Percentiles rank a stretch among this genome's conserved stretches.
Evolutionary conservation across 1,140 invertebrate genomes (phyloP).

Genomic region (Drosophila aff.): DNA sequence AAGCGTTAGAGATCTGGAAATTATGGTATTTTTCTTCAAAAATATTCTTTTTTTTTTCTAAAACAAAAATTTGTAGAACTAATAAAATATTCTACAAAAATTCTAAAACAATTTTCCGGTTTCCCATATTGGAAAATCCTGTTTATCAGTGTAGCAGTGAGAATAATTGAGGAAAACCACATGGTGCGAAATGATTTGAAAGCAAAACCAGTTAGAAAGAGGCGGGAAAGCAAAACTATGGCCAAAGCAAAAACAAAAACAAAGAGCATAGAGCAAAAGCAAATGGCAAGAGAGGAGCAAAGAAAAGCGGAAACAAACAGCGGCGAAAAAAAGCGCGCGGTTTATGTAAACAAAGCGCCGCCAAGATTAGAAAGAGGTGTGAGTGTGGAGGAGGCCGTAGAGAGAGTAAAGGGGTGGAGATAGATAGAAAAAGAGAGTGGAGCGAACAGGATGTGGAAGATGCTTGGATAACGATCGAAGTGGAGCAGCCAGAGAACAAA

Average conservation of each 20-base stretch:
- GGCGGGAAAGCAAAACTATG: slow-evolving; percentile 19
- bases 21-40: neutral
- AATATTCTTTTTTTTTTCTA: neutral
- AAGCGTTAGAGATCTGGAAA: no score
- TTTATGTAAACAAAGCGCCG: slow-evolving; percentile 69
- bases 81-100: neutral
- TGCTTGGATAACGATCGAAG: slow-evolving; percentile 19
- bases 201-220: slow-evolving; percentile 51
- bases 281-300: slow-evolving; percentile 43
- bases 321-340: slow-evolving; percentile 37
- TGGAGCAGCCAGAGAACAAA: slow-evolving; percentile 19
- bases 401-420: slow-evolving; percentile 2
- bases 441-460: slow-evolving; percentile 12
- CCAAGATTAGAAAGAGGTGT: slow-evolving; percentile 15
- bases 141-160: slow-evolving; percentile 39
- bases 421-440: slow-evolving; percentile 1
- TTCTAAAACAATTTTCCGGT: neutral
- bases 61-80: neutral
- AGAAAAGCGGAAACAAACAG: slow-evolving; percentile 74
- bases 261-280: slow-evolving; percentile 27
- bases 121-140: neutral
- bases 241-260: slow-evolving; percentile 9
- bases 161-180: slow-evolving; percentile 76
- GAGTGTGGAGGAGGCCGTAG: no score
- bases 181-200: slow-evolving; percentile 74